Conservation (phyloP, 2,888 invertebrate genomes). For the Podotricha telesiphe region DNA sequence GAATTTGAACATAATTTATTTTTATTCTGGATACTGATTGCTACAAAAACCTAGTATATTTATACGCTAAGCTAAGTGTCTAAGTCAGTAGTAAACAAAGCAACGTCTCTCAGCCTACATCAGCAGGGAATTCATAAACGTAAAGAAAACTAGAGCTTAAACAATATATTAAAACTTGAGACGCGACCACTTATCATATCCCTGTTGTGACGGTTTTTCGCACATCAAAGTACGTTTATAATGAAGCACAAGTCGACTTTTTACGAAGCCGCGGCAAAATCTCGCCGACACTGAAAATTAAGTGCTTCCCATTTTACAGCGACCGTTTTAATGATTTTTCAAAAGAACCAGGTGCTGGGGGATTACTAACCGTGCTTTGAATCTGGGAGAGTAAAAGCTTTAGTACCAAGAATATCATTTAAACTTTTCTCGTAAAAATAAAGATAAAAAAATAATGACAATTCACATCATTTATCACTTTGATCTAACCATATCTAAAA, state of each 20-base stretch:
- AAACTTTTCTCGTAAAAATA: neutral
- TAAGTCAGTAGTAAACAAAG: too few species aligned
- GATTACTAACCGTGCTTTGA: slow-evolving; percentile 16
- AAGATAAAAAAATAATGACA: neutral
- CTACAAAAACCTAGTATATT: too few species aligned
- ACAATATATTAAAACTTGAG: neutral
- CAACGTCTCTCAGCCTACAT: too few species aligned
- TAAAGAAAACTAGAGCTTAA: too few species aligned
- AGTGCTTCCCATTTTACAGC: slow-evolving; percentile 42
- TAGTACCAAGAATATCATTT: neutral
- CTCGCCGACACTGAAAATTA: slow-evolving; percentile 44
- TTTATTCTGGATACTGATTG: too few species aligned
- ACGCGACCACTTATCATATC: slow-evolving; percentile 16
- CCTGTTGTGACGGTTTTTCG: slow-evolving; percentile 17
- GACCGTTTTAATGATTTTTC: slow-evolving; percentile 43
- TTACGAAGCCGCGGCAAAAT: slow-evolving; percentile 50
- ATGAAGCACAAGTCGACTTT: slow-evolving; percentile 43
- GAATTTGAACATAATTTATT: too few species aligned
- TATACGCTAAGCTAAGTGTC: too few species aligned
- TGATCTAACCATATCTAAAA: neutral
- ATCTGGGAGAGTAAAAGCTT: slow-evolving; percentile 1
- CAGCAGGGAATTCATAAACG: too few species aligned
- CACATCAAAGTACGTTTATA: slow-evolving; percentile 32
- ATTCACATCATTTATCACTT: neutral
- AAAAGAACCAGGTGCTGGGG: slow-evolving; percentile 37